Percentiles rank a stretch among this genome's conserved stretches.
Conservation (phyloP, 1,140 invertebrate genomes). For the Drosophila neocordata region DNA sequence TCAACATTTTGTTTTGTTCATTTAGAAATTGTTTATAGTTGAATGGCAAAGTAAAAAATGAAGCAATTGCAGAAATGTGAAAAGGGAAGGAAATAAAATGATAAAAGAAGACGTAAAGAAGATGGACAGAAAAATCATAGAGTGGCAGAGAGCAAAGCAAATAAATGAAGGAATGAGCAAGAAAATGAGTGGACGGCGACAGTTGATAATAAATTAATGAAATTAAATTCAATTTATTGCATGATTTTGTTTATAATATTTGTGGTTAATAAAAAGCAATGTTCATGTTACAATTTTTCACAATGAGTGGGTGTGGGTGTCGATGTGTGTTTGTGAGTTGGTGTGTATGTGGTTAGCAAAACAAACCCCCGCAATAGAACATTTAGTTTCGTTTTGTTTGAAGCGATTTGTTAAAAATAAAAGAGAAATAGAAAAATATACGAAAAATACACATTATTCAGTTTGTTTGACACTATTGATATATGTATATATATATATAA, state of each 20-base stretch:
- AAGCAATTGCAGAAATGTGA: conserved; percentile 37
- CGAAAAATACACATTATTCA: conserved; percentile 77
- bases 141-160: conserved; percentile 22
- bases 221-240: conserved; percentile 17
- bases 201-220: conserved; percentile 34
- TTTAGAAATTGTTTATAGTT: conserved; percentile 45
- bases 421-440: conserved; percentile 81
- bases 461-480: conserved; percentile 60
- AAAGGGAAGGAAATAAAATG: conserved; percentile 23
- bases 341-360: conserved; percentile 66
- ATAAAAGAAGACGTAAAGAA: conserved; percentile 16
- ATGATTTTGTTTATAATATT: conserved; percentile 37
- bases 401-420: conserved; percentile 74
- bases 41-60: conserved; percentile 21
- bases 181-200: conserved; percentile 35
- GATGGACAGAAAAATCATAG: conserved; percentile 17
- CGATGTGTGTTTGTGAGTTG: conserved; percentile 14
- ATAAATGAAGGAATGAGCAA: conserved; percentile 9
- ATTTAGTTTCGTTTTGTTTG: conserved; percentile 68
- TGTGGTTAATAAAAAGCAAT: conserved; percentile 59
- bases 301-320: conserved; percentile 49
- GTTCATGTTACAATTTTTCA: conserved; percentile 50
- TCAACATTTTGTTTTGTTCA: conserved; percentile 22
- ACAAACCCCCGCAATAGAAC: conserved; percentile 70
- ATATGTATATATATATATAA: conserved; percentile 29